Evolutionary conservation across 2,113 vertebrate species (phyloP).

Genomic region (Pteronura brasiliensis): DNA sequence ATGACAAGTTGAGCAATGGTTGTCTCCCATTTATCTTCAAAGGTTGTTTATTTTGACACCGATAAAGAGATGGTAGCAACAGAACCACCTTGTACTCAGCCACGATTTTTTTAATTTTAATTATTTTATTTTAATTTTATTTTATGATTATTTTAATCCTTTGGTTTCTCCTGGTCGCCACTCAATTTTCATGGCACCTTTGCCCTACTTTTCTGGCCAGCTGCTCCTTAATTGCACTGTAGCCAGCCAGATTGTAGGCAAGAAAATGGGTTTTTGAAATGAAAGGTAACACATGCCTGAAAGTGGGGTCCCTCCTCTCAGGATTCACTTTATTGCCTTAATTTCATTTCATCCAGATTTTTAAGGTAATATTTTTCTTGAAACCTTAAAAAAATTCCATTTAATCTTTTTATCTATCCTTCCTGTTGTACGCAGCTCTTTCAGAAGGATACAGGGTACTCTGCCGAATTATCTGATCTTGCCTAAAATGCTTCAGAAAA

Average conservation of each 20-base stretch:
- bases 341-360: background rate
- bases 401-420: background rate
- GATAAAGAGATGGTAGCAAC: background rate
- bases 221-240: background rate
- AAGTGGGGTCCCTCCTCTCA: background rate
- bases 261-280: background rate
- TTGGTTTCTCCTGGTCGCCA: background rate
- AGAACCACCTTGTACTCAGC: background rate
- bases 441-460: background rate
- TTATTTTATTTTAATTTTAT: too few species aligned
- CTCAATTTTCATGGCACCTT: background rate
- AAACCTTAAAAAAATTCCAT: background rate
- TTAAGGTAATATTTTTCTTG: background rate
- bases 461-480: background rate
- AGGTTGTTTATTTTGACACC: conserved; percentile 49
- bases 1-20: conserved; percentile 1
- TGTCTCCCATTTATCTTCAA: conserved; percentile 40
- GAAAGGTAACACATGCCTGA: background rate
- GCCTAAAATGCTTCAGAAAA: background rate
- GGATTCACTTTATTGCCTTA: background rate
- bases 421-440: background rate
- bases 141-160: background rate
- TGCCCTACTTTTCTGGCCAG: background rate
- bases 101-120: too few species aligned
- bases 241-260: background rate